Conservation (phyloP, 2,888 invertebrate species). For the Drosophila niveifrons region DNA sequence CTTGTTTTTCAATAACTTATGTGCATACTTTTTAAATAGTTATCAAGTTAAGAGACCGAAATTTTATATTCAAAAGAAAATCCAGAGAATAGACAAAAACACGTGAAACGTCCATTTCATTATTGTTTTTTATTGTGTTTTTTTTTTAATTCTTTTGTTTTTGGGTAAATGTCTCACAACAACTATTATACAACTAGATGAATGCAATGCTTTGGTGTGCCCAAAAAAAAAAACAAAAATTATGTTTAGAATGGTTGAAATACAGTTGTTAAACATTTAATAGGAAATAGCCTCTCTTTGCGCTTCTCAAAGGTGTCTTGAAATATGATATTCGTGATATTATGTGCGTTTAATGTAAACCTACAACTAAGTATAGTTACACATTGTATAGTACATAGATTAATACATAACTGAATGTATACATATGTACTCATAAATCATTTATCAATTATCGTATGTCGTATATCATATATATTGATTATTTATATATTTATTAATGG, state of each 20-base stretch:
- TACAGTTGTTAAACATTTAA: constrained; percentile 36
- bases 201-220: constrained; percentile 49
- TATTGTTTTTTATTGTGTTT: constrained; percentile 38
- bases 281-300: constrained; percentile 34
- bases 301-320: constrained; percentile 25
- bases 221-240: constrained; percentile 17
- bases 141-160: constrained; percentile 29
- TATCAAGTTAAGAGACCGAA: no score
- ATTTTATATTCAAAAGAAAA: no score
- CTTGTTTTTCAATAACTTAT: no score
- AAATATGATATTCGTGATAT: constrained; percentile 3
- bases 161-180: constrained; percentile 75
- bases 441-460: constrained; percentile 22
- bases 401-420: constrained; percentile 10
- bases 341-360: constrained; percentile 35
- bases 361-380: constrained; percentile 56
- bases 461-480: constrained; percentile 35
- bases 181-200: constrained; percentile 69
- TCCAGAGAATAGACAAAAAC: not conserved
- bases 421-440: constrained; percentile 9
- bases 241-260: constrained; percentile 18
- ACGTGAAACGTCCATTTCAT: not conserved
- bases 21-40: no score
- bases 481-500: constrained; percentile 39
- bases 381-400: constrained; percentile 31